A percentile compares a stretch with the other conserved stretches of the same genome.
These are phyloP conservation scores for Salticus scenicus DNA, from an alignment of 2,888 invertebrate species.

Conservation along the genomic window DNA sequence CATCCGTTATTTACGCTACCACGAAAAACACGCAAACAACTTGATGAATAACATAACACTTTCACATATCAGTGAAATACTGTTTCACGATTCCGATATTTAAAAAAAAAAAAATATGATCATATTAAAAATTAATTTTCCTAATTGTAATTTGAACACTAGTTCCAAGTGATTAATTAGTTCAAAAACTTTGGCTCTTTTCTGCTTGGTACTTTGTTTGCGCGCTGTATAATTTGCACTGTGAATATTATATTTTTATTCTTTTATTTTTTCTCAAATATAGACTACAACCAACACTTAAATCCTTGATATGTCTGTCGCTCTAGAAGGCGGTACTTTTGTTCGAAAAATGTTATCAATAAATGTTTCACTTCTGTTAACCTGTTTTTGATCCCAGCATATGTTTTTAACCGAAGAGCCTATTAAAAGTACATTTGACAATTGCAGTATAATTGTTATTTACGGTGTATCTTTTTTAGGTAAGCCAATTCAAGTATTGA, in stretches of 20 bases:
- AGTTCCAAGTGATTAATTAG: conserved; percentile 1
- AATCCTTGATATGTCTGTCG: conserved; percentile 9
- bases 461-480: conserved; percentile 34
- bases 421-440: conserved; percentile 38
- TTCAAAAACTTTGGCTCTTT: conserved; percentile 1
- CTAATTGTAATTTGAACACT: conserved; percentile 15
- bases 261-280: not conserved
- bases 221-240: not conserved
- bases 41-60: not conserved
- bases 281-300: conserved; percentile 37
- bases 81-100: not conserved
- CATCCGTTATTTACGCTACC: not conserved
- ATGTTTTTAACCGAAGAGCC: conserved; percentile 39
- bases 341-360: conserved; percentile 46
- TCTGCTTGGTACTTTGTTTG: not conserved
- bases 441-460: conserved; percentile 47
- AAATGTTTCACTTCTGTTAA: conserved; percentile 50
- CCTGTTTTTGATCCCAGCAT: conserved; percentile 41
- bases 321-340: not conserved
- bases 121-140: conserved; percentile 2
- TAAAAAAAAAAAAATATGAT: not conserved
- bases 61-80: too few species aligned
- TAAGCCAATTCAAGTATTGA: conserved; percentile 5
- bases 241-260: not conserved
- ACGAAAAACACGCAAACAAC: not conserved